phyloP scores from a whole-genome alignment of 2,797 vertebrate species.

The Darevskia mixta region DNA sequence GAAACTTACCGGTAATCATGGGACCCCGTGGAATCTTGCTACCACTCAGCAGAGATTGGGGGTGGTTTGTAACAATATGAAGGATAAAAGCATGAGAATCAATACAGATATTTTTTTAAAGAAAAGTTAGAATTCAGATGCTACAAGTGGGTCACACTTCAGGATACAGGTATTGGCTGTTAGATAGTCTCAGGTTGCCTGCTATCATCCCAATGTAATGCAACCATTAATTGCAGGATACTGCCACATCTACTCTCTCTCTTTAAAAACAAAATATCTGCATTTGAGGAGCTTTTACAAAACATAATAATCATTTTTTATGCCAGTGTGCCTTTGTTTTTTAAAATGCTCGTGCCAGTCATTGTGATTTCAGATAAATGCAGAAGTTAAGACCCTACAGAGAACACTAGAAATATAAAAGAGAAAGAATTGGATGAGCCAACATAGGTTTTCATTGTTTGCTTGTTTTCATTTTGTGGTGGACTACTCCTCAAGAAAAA shows the following conservation, averaged over 20 bases:
- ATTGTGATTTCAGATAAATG: slow-evolving; percentile 54
- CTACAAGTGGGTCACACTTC: slow-evolving; percentile 27
- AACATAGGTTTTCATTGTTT: slow-evolving; percentile 42
- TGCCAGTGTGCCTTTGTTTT: slow-evolving; percentile 40
- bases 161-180: background rate
- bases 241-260: slow-evolving; percentile 58
- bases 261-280: slow-evolving; percentile 62
- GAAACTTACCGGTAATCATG: too few relatives aligned
- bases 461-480: slow-evolving; percentile 42
- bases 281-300: slow-evolving; percentile 46
- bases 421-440: slow-evolving; percentile 36
- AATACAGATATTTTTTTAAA: too few relatives aligned
- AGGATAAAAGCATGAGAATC: too few relatives aligned
- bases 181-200: background rate
- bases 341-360: slow-evolving; percentile 29
- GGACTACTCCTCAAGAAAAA: slow-evolving; percentile 52
- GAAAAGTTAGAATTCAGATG: slow-evolving; percentile 49
- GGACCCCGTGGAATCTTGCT: too few relatives aligned
- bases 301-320: slow-evolving; percentile 30
- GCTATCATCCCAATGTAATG: slow-evolving; percentile 28
- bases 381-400: slow-evolving; percentile 48
- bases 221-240: slow-evolving; percentile 69
- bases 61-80: too few relatives aligned
- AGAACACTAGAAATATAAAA: slow-evolving; percentile 40
- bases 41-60: too few relatives aligned